A percentile compares a stretch with the other conserved stretches of the same genome.
Conservation (phyloP, 1,140 invertebrate species). For the Ptiloglossa arizonensis region DNA sequence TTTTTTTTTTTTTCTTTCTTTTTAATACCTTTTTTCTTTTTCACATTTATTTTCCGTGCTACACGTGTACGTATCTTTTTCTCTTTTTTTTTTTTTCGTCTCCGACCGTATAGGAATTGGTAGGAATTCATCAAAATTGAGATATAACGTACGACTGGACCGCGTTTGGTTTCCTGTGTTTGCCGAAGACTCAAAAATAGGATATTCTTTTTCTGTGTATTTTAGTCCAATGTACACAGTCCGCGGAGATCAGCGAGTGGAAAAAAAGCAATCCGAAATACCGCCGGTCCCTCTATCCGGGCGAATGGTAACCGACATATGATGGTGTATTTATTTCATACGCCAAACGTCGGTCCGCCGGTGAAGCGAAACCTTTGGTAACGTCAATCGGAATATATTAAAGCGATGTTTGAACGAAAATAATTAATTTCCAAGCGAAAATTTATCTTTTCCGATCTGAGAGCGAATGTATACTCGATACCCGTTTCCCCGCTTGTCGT, state of each 20-base stretch:
- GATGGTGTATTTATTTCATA: constrained; percentile 68
- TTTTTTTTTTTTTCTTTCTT: background rate
- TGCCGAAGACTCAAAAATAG: constrained; percentile 52
- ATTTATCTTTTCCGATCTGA: constrained; percentile 65
- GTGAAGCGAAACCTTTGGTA: constrained; percentile 34
- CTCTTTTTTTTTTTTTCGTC: too few relatives aligned
- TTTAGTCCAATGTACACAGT: constrained; percentile 56
- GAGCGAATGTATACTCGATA: constrained; percentile 26
- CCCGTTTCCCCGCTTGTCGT: background rate
- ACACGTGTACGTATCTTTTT: background rate
- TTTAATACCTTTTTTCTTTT: too few relatives aligned
- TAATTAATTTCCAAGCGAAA: constrained; percentile 77
- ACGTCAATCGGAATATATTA: constrained; percentile 78
- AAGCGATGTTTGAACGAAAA: constrained; percentile 76
- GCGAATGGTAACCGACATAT: constrained; percentile 52
- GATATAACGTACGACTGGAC: constrained; percentile 27
- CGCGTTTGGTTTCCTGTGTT: constrained; percentile 34
- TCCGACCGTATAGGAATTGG: constrained; percentile 17
- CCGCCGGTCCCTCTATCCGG: constrained; percentile 42
- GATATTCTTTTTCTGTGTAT: constrained; percentile 61
- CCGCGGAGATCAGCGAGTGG: constrained; percentile 54
- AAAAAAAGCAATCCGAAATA: constrained; percentile 63
- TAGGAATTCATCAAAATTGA: constrained; percentile 53
- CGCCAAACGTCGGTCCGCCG: constrained; percentile 61
- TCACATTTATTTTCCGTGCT: too few relatives aligned